Conservation (phyloP, 2,797 vertebrate species). For the Cetoscarus ocellatus region DNA sequence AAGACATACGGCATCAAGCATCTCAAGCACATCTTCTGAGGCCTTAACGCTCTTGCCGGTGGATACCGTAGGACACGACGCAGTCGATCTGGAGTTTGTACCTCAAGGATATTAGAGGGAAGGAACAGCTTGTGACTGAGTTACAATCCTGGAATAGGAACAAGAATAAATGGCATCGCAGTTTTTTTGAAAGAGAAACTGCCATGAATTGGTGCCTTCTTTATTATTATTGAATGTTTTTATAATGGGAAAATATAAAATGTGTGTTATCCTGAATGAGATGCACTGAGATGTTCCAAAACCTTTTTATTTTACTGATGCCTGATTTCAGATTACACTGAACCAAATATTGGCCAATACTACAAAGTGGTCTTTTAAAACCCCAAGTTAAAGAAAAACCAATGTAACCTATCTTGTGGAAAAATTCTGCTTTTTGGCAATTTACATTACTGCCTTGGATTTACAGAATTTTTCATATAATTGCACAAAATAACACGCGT, state of each 20-base stretch:
- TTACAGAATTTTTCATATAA: too few relatives aligned
- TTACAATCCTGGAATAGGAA: constrained; percentile 25
- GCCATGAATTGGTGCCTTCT: constrained; percentile 39
- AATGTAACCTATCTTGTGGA: too few relatives aligned
- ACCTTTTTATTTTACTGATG: neutral
- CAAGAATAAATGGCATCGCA: constrained; percentile 1
- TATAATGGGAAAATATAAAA: neutral
- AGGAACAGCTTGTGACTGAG: constrained; percentile 15
- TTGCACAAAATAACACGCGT: too few relatives aligned
- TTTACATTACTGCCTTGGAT: too few relatives aligned
- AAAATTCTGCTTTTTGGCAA: too few relatives aligned
- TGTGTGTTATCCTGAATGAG: neutral
- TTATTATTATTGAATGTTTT: constrained; percentile 15
- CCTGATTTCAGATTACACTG: too few relatives aligned
- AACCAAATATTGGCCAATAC: too few relatives aligned
- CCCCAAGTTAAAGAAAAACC: too few relatives aligned
- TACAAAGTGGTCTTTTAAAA: too few relatives aligned
- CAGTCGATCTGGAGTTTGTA: constrained; percentile 7
- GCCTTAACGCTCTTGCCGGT: neutral
- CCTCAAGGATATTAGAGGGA: constrained; percentile 14
- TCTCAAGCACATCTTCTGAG: constrained; percentile 97
- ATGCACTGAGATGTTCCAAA: neutral
- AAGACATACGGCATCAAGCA: constrained; percentile 97
- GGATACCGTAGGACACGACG: constrained; percentile 22
- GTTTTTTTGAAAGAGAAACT: constrained; percentile 8